Evolutionary conservation across 2,888 invertebrate genomes (phyloP), one percentile per base, ranked within the genome.

Genomic region (Drosophila leonis): DNA sequence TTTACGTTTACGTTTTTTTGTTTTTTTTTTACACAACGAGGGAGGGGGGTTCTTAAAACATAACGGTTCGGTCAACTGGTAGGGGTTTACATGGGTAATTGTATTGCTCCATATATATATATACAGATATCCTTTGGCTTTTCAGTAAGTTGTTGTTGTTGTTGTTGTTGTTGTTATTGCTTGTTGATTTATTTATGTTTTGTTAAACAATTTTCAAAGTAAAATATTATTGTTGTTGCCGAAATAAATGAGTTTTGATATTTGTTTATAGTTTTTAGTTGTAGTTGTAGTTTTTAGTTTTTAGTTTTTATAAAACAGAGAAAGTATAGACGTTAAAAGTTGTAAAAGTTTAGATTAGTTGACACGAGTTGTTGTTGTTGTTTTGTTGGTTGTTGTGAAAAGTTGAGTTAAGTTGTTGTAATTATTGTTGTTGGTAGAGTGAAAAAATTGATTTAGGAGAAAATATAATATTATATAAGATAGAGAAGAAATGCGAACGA

Each of bases 401-500:
- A 83, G 73, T 80, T 81, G 76, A 86, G 80, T 88, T 82, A 5
- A 54, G 54, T 54, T 54, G 68, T 85, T 81, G 82, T 74, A 69
- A 71, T 88, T 84, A 80, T 87, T 87, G 83, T 89, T 84, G 88
- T 86, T 88, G 88, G 90, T 86, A 86, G 90, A 86, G 90, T 83
- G 87, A 86, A 90, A 88, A 88, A 87, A 88, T 90, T 90, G 88
- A 90, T 90, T 90, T 83, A 91, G 90, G 91, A 85, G 88, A 91
- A 91, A 92, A 87, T 87, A 88, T 85, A 92, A 92, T 92, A 90
- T 92, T 92, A 92, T 92, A 91, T 92, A 93, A 93, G 93, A 93
- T 92, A 93, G 92, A 93, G 92, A 92, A 93, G 92, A 93, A 93
- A 93, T 93, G 93, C 93, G 93, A 93, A 93, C 93, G 93, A 93